phyloP scores from a whole-genome alignment of 2,113 vertebrate genomes.

The Chrysemys picta region DNA sequence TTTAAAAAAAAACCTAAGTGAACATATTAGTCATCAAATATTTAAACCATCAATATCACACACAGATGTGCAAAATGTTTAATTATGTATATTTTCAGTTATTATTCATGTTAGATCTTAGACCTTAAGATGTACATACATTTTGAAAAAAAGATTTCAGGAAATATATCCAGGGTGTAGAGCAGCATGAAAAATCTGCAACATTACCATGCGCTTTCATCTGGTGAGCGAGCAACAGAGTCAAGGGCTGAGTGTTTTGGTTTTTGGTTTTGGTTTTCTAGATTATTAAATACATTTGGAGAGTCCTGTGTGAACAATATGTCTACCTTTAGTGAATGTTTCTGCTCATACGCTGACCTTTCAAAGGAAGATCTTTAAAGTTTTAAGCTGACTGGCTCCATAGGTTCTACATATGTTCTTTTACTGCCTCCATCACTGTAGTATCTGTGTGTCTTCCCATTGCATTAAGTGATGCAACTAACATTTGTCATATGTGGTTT shows the following conservation, averaged over 20 bases:
- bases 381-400: neutral
- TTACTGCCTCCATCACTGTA: neutral
- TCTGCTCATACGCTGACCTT: constrained; percentile 11
- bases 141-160: constrained; percentile 70
- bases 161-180: constrained; percentile 51
- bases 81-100: constrained; percentile 76
- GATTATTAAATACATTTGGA: constrained; percentile 1
- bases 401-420: fast-evolving
- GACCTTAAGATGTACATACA: constrained; percentile 70
- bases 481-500: constrained; percentile 46
- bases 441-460: neutral
- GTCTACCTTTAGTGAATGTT: neutral
- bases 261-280: neutral
- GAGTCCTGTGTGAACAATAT: neutral
- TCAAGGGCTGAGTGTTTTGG: neutral
- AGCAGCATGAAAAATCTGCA: constrained; percentile 61
- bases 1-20: constrained; percentile 59
- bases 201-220: neutral
- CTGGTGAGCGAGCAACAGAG: neutral
- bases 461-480: neutral
- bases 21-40: constrained; percentile 77
- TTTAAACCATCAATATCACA: constrained; percentile 76
- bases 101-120: constrained; percentile 76
- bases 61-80: constrained; percentile 72
- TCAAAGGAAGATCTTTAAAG: neutral